Evolutionary conservation across 2,888 invertebrate genomes (phyloP).

Genomic region (Aromia moschata): DNA sequence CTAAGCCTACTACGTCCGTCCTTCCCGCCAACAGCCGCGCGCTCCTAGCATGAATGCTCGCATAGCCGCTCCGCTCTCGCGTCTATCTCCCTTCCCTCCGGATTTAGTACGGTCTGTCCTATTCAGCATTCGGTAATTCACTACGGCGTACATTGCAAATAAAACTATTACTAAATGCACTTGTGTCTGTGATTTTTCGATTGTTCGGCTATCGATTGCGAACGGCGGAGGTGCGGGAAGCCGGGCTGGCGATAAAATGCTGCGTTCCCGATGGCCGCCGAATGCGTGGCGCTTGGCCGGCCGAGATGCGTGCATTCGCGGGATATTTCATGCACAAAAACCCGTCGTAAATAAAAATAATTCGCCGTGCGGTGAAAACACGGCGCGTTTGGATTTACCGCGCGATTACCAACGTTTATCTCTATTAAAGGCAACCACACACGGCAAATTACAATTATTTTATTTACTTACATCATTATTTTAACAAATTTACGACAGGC

Average conservation of each 20-base stretch:
- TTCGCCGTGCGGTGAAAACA: too few relatives aligned
- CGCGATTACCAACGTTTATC: too few relatives aligned
- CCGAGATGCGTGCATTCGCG: not conserved
- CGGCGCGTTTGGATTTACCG: too few relatives aligned
- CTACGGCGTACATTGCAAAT: constrained; percentile 19
- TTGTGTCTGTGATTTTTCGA: not conserved
- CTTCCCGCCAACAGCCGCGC: constrained; percentile 54
- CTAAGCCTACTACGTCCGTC: constrained; percentile 54
- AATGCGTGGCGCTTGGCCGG: not conserved
- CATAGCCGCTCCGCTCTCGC: constrained; percentile 17
- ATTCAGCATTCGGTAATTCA: constrained; percentile 25
- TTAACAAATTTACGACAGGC: too few relatives aligned
- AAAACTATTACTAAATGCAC: not conserved
- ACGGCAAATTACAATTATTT: too few relatives aligned
- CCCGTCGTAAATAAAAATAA: not conserved
- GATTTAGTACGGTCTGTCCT: constrained; percentile 39
- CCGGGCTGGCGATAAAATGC: not conserved
- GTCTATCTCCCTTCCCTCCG: constrained; percentile 51
- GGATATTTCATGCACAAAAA: too few relatives aligned
- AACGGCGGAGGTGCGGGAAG: not conserved
- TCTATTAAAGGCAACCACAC: too few relatives aligned
- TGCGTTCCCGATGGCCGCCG: not conserved
- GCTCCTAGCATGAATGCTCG: constrained; percentile 45
- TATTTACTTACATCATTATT: too few relatives aligned
- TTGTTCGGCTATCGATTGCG: not conserved